These are phyloP conservation scores for Menidia menidia DNA, from an alignment of 2,797 vertebrate genomes.

Conservation along the genomic window DNA sequence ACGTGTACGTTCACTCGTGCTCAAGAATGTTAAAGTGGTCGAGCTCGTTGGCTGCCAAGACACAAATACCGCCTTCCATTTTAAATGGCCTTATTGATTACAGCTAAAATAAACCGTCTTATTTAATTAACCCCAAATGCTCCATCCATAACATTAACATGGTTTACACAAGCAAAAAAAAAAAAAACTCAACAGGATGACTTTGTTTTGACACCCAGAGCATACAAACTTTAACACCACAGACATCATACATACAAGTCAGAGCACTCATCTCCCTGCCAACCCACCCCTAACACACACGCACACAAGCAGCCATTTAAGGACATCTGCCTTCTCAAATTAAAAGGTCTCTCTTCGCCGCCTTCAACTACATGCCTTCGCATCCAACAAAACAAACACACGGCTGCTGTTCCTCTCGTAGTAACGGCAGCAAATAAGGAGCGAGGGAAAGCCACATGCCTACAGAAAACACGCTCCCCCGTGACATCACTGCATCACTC, in stretches of 20 bases:
- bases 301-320: constrained; percentile 73
- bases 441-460: constrained; percentile 68
- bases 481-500: constrained; percentile 76
- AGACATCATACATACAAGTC: constrained; percentile 35
- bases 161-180: constrained; percentile 8
- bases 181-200: constrained; percentile 22
- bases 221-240: constrained; percentile 41
- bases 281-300: constrained; percentile 12
- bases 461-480: constrained; percentile 61
- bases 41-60: neutral
- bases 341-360: constrained; percentile 56
- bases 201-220: constrained; percentile 15
- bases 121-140: constrained; percentile 6
- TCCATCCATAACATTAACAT: neutral
- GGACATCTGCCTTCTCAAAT: constrained; percentile 70
- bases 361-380: constrained; percentile 70
- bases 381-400: constrained; percentile 77
- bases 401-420: constrained; percentile 59
- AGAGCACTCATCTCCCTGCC: constrained; percentile 14
- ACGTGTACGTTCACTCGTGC: neutral
- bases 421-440: constrained; percentile 80
- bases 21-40: constrained; percentile 15
- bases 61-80: constrained; percentile 19
- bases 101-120: constrained; percentile 4
- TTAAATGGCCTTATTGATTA: constrained; percentile 24